These are phyloP conservation scores for Synergus japonicus DNA, from an alignment of 2,888 invertebrate species.

Conservation along the genomic window DNA sequence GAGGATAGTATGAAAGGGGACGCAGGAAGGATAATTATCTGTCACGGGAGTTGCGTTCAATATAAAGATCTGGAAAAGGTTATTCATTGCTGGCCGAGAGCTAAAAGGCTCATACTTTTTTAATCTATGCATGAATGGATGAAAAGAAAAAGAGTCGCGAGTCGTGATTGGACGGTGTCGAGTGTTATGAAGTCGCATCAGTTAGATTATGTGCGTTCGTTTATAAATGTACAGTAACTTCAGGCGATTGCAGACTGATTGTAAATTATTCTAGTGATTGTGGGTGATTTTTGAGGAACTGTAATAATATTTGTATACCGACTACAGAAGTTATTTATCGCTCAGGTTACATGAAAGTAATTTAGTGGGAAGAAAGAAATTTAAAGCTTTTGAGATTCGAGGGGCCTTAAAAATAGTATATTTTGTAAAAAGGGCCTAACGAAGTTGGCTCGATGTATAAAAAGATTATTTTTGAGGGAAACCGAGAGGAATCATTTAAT, in stretches of 20 bases:
- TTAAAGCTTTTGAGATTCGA: not conserved
- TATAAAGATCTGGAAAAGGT: slow-evolving; percentile 49
- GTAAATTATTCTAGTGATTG: too few species aligned
- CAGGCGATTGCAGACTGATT: too few species aligned
- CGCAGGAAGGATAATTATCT: slow-evolving; percentile 30
- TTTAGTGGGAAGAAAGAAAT: not conserved
- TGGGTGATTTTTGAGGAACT: too few species aligned
- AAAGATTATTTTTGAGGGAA: not conserved
- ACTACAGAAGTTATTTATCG: too few species aligned
- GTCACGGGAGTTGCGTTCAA: slow-evolving; percentile 42
- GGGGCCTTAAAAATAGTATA: not conserved
- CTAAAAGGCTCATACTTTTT: slow-evolving; percentile 56
- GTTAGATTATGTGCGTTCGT: not conserved
- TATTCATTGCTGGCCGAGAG: slow-evolving; percentile 48
- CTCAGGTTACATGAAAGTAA: too few species aligned
- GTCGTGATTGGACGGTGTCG: slow-evolving; percentile 40
- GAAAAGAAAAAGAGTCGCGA: slow-evolving; percentile 49
- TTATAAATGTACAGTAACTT: not conserved
- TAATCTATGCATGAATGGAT: slow-evolving; percentile 64
- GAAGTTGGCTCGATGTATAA: too few species aligned
- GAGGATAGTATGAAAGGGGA: slow-evolving; percentile 14
- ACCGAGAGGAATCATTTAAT: not conserved
- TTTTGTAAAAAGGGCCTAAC: too few species aligned
- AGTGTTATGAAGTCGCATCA: slow-evolving; percentile 6
- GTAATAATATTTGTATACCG: too few species aligned